Percentiles rank a stretch among this genome's conserved stretches.
phyloP scores from a whole-genome alignment of 1,140 invertebrate species.

The Aphidius gifuensis region DNA sequence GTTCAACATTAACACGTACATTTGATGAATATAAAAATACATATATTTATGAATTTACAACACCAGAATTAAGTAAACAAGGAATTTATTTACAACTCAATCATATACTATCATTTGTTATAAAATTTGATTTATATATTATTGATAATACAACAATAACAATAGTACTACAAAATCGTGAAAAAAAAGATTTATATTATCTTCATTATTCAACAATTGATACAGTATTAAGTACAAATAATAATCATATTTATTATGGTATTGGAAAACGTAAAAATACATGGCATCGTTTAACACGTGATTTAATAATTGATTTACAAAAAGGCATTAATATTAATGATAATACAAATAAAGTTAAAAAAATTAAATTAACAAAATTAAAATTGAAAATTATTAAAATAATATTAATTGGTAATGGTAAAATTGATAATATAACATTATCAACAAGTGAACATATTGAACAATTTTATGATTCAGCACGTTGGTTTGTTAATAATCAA shows the following conservation, averaged over 20 bases:
- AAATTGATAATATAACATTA: slow-evolving; percentile 78
- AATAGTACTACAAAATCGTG: slow-evolving; percentile 73
- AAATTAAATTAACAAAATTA: slow-evolving; percentile 68
- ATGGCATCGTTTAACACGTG: slow-evolving; percentile 83
- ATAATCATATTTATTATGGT: slow-evolving; percentile 81
- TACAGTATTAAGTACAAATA: slow-evolving; percentile 69
- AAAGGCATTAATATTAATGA: slow-evolving; percentile 72
- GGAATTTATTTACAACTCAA: slow-evolving; percentile 71
- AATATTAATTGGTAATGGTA: slow-evolving; percentile 72
- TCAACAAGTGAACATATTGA: slow-evolving; percentile 80
- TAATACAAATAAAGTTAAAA: slow-evolving; percentile 53
- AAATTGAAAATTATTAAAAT: slow-evolving; percentile 72
- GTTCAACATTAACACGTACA: slow-evolving; percentile 62
- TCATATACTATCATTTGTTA: slow-evolving; percentile 72
- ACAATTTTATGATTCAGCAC: slow-evolving; percentile 88
- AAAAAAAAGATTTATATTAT: slow-evolving; percentile 72
- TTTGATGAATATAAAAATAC: slow-evolving; percentile 59
- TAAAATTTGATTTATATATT: slow-evolving; percentile 71
- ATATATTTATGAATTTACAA: slow-evolving; percentile 69
- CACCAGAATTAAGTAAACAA: slow-evolving; percentile 65
- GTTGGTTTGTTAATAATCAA: slow-evolving; percentile 91
- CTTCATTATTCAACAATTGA: slow-evolving; percentile 76
- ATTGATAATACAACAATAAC: slow-evolving; percentile 78
- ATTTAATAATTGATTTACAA: slow-evolving; percentile 87
- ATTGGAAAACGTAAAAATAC: slow-evolving; percentile 65